A percentile compares a stretch with the other conserved stretches of the same genome.
These are phyloP conservation scores for Nesoenas mayeri DNA, from an alignment of 2,113 vertebrate genomes.

Conservation along the genomic window DNA sequence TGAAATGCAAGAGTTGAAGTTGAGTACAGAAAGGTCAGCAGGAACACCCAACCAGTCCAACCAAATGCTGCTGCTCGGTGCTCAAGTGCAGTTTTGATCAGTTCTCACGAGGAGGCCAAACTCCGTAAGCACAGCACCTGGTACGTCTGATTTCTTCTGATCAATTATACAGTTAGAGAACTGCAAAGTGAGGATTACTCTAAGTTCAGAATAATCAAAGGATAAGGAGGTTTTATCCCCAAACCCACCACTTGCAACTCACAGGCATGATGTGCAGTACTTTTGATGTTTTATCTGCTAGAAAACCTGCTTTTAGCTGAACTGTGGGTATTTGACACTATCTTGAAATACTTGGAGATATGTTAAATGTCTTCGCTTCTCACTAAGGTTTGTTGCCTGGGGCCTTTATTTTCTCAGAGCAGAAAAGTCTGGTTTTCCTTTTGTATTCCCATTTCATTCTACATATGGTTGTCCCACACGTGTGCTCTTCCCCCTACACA, in stretches of 20 bases:
- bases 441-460: not conserved
- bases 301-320: not conserved
- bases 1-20: not conserved
- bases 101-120: not conserved
- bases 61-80: not conserved
- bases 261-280: not conserved
- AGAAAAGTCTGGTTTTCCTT: not conserved
- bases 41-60: not conserved
- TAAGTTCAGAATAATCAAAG: not conserved
- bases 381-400: not conserved
- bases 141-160: not conserved
- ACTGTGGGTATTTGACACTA: not conserved
- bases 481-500: too few relatives aligned
- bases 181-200: not conserved
- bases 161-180: not conserved
- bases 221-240: not conserved
- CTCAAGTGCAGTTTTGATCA: not conserved
- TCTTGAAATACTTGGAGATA: not conserved
- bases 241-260: not conserved
- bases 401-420: not conserved
- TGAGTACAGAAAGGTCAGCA: not conserved
- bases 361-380: not conserved
- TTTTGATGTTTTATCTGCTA: not conserved
- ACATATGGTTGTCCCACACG: rapidly evolving
- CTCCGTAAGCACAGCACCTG: not conserved